Base-by-base conservation (phyloP, 1,140 invertebrate genomes). In the Pachyrhynchus sulphureomaculatus region DNA sequence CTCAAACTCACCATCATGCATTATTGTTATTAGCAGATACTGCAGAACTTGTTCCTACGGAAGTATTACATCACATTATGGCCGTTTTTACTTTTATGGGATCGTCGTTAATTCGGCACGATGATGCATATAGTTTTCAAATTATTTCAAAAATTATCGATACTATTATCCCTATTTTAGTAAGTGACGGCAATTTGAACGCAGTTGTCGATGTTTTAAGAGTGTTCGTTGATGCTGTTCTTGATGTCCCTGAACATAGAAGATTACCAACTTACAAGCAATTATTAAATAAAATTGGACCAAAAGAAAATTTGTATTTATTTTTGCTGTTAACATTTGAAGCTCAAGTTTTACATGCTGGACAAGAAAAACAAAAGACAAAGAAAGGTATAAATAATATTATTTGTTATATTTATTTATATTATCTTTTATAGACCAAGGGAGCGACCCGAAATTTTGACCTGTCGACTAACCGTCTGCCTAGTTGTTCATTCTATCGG, bases 1-100 rank as follows among this genome's bases (percentile, higher is more conserved):
- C 93, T 2, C 93, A 96, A 77, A 97, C 94, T 0, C 94, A 96
- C 72, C 90, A 95, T 72, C 91, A 96, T 68, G 92, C 93, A 0
- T 76, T 97, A 18, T 79, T 94, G 20, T 78, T 96, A 0, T 77
- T 97, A 0, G 87, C 89, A 0, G 82, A 90, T 47, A 84, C 87
- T 34, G 90, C 92, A 3, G 81, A 81, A 44, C 80, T 92, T 64
- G 81, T 89, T 48, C 89, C 93, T 0, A 86, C 92, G 44, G 84
- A 89, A 76, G 91, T 97, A 4, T 75, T 98, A 9, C 88, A 93
- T 71, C 92, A 95, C 68, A 89, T 96, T 0, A 95, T 97, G 86
- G 88, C 92, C 21, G 92, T 98, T 63, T 98, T 98, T 73, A 96
- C 94, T 0, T 98, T 96, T 69, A 94, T 98, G 83, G 95, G 95